These are phyloP conservation scores for Cyprinodon tularosa DNA, from an alignment of 2,113 vertebrate genomes.

Conservation along the genomic window DNA sequence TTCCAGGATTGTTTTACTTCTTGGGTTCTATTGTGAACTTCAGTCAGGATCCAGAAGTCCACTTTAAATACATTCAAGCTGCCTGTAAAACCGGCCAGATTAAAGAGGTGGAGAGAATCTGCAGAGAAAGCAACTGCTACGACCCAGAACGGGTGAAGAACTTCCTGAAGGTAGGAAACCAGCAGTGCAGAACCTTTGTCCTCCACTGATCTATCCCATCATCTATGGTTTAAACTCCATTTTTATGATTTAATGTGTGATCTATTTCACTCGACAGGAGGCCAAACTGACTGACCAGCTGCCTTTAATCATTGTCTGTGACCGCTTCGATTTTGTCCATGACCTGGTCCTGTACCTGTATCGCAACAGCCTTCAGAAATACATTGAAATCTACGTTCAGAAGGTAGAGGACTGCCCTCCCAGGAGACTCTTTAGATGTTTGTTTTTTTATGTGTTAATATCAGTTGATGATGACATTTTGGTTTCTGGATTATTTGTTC, in stretches of 20 bases:
- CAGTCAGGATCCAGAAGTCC: conserved; percentile 98
- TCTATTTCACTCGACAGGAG: conserved; percentile 80
- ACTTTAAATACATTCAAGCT: conserved; percentile 99
- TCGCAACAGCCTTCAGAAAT: conserved; percentile 98
- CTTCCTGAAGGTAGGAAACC: conserved; percentile 90
- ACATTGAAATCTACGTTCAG: conserved; percentile 99
- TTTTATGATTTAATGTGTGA: background rate
- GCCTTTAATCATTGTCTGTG: conserved; percentile 97
- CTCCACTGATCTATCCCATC: background rate
- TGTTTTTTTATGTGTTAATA: background rate
- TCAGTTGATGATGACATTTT: background rate
- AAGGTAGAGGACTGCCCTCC: conserved; percentile 82
- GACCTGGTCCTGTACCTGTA: conserved; percentile 98
- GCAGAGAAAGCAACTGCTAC: conserved; percentile 98
- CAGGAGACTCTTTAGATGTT: background rate
- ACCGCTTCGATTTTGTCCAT: conserved; percentile 98
- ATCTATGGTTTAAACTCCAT: background rate
- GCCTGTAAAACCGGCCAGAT: conserved; percentile 99
- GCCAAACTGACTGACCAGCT: conserved; percentile 98
- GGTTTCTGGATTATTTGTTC: background rate
- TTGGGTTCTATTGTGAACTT: conserved; percentile 99
- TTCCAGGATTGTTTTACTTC: conserved; percentile 96
- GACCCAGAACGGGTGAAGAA: conserved; percentile 98
- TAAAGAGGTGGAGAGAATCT: conserved; percentile 99
- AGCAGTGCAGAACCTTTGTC: background rate